Percentiles rank a stretch among this genome's conserved stretches.
Evolutionary conservation across 1,140 invertebrate genomes (phyloP).

Genomic region (Drosophila pseudoananassae): DNA sequence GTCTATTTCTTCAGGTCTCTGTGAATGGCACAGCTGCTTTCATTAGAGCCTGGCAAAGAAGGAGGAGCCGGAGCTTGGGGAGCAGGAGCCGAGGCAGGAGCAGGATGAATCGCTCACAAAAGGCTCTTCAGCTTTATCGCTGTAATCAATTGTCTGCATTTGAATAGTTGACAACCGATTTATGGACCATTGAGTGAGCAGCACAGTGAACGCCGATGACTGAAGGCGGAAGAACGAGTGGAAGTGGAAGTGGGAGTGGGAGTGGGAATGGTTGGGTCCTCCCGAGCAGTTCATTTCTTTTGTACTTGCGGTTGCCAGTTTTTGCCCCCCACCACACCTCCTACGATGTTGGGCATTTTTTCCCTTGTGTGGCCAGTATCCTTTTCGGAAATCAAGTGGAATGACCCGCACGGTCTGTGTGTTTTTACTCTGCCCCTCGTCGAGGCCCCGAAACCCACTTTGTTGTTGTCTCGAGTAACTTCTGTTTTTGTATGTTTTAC

Average conservation of each 20-base stretch:
- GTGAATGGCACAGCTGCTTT: constrained; percentile 69
- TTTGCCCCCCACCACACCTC: constrained; percentile 11
- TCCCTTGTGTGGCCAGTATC: constrained; percentile 66
- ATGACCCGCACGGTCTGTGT: constrained; percentile 67
- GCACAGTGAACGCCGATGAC: constrained; percentile 43
- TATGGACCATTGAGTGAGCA: constrained; percentile 80
- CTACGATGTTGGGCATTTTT: constrained; percentile 40
- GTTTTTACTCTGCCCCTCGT: constrained; percentile 17
- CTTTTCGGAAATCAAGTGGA: constrained; percentile 83
- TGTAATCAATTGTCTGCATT: constrained; percentile 83
- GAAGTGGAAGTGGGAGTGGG: neutral
- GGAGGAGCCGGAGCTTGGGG: constrained; percentile 12
- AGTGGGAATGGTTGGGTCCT: neutral
- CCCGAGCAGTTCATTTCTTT: constrained; percentile 69
- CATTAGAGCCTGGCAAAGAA: constrained; percentile 56
- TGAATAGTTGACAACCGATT: constrained; percentile 83
- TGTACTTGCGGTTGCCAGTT: constrained; percentile 65
- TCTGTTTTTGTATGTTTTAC: constrained; percentile 82
- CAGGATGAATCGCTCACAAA: constrained; percentile 58
- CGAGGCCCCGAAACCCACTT: neutral
- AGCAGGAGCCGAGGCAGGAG: neutral
- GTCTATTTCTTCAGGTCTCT: constrained; percentile 16
- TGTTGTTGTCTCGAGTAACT: constrained; percentile 43
- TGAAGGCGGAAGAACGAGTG: constrained; percentile 15
- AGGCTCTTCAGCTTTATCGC: constrained; percentile 81